phyloP scores from a whole-genome alignment of 2,888 invertebrate species.

The Taphrorychus bicolor region DNA sequence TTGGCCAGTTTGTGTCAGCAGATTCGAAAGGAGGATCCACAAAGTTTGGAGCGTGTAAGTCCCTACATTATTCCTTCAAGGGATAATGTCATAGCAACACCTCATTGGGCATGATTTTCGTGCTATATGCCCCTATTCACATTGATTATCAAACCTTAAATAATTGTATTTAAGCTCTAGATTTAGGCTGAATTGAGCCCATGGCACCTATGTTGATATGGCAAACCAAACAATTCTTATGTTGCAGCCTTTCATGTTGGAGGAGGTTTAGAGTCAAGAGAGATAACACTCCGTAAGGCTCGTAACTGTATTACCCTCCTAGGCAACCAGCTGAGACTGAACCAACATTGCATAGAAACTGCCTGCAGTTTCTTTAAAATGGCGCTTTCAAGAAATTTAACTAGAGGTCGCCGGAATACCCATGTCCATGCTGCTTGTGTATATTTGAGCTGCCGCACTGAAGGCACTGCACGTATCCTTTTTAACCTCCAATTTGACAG shows the following conservation, averaged over 20 bases:
- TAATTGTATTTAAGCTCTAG: no score
- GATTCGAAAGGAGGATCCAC: slow-evolving; percentile 87
- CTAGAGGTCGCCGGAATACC: slow-evolving; percentile 87
- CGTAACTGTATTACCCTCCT: slow-evolving; percentile 83
- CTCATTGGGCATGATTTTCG: no score
- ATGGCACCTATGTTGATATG: no score
- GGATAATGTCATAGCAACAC: not conserved
- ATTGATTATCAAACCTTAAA: no score
- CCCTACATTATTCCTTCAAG: not conserved
- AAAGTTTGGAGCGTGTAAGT: slow-evolving; percentile 76
- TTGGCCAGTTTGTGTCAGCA: slow-evolving; percentile 92
- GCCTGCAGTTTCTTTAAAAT: slow-evolving; percentile 94
- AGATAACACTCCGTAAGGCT: slow-evolving; percentile 89
- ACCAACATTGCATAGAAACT: slow-evolving; percentile 90
- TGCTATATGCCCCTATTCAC: no score
- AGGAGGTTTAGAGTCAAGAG: slow-evolving; percentile 87
- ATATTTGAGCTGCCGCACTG: slow-evolving; percentile 95
- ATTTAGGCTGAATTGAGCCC: no score
- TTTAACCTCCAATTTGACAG: no score
- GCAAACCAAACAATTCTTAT: not conserved
- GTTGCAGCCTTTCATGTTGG: slow-evolving; percentile 77
- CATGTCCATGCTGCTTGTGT: slow-evolving; percentile 97
- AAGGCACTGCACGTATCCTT: slow-evolving; percentile 86
- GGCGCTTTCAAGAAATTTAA: slow-evolving; percentile 83
- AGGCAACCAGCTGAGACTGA: slow-evolving; percentile 86